Evolutionary conservation across 1,140 invertebrate species (phyloP).

Genomic region (Probaryconus sp.): DNA sequence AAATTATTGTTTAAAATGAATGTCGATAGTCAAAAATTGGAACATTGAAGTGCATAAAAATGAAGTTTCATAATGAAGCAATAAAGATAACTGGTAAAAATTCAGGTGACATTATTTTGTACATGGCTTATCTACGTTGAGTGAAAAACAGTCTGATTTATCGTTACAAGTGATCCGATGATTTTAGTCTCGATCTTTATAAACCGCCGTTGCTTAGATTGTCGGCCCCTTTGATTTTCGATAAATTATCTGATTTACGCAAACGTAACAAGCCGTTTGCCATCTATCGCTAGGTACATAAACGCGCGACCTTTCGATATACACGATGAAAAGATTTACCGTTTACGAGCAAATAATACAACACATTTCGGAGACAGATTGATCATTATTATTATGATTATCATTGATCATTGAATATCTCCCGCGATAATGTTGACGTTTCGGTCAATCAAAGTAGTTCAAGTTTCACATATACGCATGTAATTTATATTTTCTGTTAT

Average conservation of each 20-base stretch:
- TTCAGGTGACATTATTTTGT: no score
- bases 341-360: constrained; percentile 13
- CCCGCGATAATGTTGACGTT: constrained; percentile 1
- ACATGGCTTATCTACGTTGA: no score
- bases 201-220: constrained; percentile 9
- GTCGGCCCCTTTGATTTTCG: constrained; percentile 49
- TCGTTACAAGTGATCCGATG: constrained; percentile 14
- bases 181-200: constrained; percentile 8
- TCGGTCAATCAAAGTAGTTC: constrained; percentile 4
- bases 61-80: no score
- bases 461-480: no score
- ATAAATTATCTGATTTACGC: constrained; percentile 58
- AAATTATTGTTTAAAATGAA: no score
- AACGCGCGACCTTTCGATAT: constrained; percentile 38
- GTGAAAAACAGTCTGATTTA: constrained; percentile 7
- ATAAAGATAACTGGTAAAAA: no score
- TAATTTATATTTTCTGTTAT: no score
- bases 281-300: constrained; percentile 9
- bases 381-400: constrained; percentile 18
- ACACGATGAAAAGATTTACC: constrained; percentile 20
- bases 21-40: no score
- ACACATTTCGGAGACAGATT: constrained; percentile 7
- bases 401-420: no score
- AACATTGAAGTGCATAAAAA: no score
- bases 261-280: constrained; percentile 13